Base-by-base conservation (phyloP, 2,113 vertebrate genomes). In the Arvicanthis niloticus region DNA sequence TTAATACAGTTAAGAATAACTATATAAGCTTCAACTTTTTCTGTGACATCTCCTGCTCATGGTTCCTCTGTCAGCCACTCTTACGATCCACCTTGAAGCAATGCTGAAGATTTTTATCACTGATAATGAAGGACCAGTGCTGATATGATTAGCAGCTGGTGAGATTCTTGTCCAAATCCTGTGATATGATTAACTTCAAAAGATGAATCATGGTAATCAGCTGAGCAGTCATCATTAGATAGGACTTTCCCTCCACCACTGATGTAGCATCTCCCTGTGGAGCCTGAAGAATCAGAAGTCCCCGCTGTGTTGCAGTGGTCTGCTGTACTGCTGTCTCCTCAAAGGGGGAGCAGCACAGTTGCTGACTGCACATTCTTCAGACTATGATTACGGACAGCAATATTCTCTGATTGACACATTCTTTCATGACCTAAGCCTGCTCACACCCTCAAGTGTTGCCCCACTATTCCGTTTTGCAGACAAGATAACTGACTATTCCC, bases 161-260 rank as follows among this genome's bases (percentile, higher is more conserved):
- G 17, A 97, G 34, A 75, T 45, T 92, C 82, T 80, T 96, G 70
- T 93, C 93, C n/a, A 93, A 91, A 58, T 95, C 56, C 45, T 73
- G 45, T 89, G 84, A 70, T 29, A 87, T 91, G 82, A 85, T 93
- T 78, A 60, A 88, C 65, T 76, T 96, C 78, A 65, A 7, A 53
- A 75, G 81, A 51, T 80, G 42, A 86, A 89, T 68, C 67, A 12
- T 70, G 82, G 73, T 77, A 60, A 77, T 97, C 77, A 94, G 67
- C 87, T 78, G n/a, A 58, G 17, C 84, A 93, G 77, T n/a, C 75
- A 48, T 94, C 67, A 31, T 88, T 92, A 90, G 34, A 56, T 75
- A 53, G 29, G 56, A 89, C 11, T 22, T 86, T 91, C 78, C 45
- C 81, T 86, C n/a, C 53, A 34, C 76, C 53, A 40, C 26, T 67